Percentiles rank a stretch among this genome's conserved stretches.
phyloP scores from a whole-genome alignment of 2,113 vertebrate species.

The Cyprinodon tularosa region DNA sequence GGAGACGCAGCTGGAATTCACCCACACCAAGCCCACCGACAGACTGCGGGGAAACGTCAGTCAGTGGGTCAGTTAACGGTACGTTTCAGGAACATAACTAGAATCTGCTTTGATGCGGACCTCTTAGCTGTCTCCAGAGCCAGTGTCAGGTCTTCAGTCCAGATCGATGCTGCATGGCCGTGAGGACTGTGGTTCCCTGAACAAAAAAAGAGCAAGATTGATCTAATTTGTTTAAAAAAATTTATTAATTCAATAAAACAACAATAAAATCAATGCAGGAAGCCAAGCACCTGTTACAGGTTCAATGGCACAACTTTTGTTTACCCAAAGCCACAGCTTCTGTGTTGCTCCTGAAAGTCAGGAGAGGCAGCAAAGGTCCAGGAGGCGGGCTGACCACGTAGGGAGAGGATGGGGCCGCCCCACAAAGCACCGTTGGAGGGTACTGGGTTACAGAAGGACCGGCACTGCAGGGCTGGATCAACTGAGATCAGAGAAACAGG shows the following conservation, averaged over 20 bases:
- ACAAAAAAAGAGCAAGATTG: not conserved
- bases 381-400: conserved; percentile 74
- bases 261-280: not conserved
- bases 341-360: conserved; percentile 84
- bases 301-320: not conserved
- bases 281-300: not conserved
- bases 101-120: conserved; percentile 54
- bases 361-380: conserved; percentile 79
- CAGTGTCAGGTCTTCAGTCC: conserved; percentile 88
- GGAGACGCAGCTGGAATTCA: conserved; percentile 84
- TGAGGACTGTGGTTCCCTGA: conserved; percentile 83
- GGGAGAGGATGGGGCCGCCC: conserved; percentile 79
- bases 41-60: conserved; percentile 74
- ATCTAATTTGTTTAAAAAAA: not conserved
- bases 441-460: conserved; percentile 73
- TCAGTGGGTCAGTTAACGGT: not conserved
- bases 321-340: conserved; percentile 83
- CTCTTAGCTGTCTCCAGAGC: conserved; percentile 86
- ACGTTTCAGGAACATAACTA: not conserved
- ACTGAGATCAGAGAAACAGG: conserved; percentile 57
- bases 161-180: conserved; percentile 85
- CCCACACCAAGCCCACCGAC: conserved; percentile 84
- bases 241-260: not conserved
- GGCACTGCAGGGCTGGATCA: conserved; percentile 79
- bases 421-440: conserved; percentile 85